A percentile compares a stretch with the other conserved stretches of the same genome.
Evolutionary conservation across 2,797 vertebrate genomes (phyloP).

Genomic region (Aratinga solstitialis): DNA sequence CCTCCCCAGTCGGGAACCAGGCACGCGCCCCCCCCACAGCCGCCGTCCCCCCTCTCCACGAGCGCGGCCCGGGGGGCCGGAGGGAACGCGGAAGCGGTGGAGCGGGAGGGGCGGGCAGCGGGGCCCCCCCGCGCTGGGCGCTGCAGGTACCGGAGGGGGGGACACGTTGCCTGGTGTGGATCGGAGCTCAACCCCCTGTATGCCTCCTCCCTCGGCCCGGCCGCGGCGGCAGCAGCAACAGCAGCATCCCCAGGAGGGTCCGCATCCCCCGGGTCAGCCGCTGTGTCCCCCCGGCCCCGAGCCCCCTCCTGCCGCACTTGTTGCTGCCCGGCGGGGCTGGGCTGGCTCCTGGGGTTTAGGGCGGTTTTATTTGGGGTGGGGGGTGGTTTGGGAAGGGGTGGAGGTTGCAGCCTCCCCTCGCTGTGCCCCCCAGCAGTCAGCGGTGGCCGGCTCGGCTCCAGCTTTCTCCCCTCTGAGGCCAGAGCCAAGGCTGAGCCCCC

Average conservation of each 20-base stretch:
- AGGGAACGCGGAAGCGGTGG: neutral
- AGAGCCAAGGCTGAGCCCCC: neutral
- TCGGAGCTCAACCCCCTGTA: neutral
- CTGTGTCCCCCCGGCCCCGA: neutral
- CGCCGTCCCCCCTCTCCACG: neutral
- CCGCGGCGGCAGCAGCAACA: neutral
- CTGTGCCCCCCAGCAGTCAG: neutral
- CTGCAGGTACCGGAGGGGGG: neutral
- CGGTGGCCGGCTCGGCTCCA: conserved; percentile 5
- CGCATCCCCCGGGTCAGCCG: neutral
- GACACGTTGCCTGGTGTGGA: neutral
- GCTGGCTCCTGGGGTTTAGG: neutral
- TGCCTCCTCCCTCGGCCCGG: neutral
- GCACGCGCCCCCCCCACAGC: neutral
- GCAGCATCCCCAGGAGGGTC: neutral
- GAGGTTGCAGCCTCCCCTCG: conserved; percentile 33
- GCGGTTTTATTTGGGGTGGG: conserved; percentile 1
- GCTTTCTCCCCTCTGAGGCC: neutral
- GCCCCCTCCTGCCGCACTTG: conserved; percentile 33
- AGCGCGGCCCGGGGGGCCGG: neutral
- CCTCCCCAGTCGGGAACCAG: neutral
- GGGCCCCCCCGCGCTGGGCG: neutral
- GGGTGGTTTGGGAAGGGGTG: conserved; percentile 20
- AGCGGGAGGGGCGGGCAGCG: neutral
- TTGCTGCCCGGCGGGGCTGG: conserved; percentile 38